These are phyloP conservation scores for Laticauda laticaudata DNA, from an alignment of 2,113 vertebrate species.

Conservation along the genomic window DNA sequence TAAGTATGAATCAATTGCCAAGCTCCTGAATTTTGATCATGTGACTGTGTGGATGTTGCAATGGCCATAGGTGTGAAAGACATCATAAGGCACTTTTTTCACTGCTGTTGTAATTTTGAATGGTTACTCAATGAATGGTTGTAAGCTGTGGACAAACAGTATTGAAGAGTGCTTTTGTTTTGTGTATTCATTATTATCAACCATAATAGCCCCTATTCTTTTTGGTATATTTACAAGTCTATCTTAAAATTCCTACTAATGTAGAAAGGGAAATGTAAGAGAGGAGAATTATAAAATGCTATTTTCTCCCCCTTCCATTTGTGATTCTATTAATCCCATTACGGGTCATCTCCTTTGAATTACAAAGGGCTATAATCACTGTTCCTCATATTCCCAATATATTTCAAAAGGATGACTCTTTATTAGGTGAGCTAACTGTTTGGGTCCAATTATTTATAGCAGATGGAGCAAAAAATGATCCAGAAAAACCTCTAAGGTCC, in stretches of 20 bases:
- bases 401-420: background rate
- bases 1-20: no score
- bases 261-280: background rate
- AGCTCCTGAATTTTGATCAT: no score
- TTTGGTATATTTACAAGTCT: background rate
- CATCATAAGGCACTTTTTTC: no score
- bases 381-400: background rate
- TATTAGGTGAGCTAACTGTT: constrained; percentile 4
- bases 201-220: background rate
- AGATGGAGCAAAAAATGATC: constrained; percentile 32
- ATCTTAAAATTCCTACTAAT: background rate
- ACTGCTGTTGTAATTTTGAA: background rate
- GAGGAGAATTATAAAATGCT: background rate
- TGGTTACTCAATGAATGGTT: background rate
- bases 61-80: no score
- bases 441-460: constrained; percentile 12
- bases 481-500: constrained; percentile 5
- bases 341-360: background rate
- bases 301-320: background rate
- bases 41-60: background rate
- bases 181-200: background rate
- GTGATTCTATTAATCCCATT: background rate
- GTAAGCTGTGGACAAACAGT: background rate
- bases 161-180: background rate
- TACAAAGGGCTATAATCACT: background rate